A percentile compares a stretch with the other conserved stretches of the same genome.
Conservation (phyloP, 2,888 invertebrate species). For the Gymnosoma rotundatum region DNA sequence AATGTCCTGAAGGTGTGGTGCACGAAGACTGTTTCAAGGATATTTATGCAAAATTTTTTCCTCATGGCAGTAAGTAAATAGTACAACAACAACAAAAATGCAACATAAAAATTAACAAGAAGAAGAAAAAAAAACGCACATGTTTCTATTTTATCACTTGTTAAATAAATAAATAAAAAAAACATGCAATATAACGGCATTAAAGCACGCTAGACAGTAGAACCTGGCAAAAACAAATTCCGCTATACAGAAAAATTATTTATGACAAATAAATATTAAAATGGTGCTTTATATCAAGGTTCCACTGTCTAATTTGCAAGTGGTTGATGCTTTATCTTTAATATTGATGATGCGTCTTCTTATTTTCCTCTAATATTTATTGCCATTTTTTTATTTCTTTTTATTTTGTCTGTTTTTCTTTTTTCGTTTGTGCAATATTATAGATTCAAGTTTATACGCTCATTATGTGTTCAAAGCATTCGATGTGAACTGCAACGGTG, state of each 20-base stretch:
- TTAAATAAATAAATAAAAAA: slow-evolving; percentile 41
- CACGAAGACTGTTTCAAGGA: slow-evolving; percentile 99
- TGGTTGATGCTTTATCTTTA: slow-evolving; percentile 47
- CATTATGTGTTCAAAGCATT: slow-evolving; percentile 99
- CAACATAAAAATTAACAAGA: background rate
- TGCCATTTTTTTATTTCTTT: slow-evolving; percentile 11
- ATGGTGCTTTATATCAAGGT: no score
- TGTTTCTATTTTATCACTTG: slow-evolving; percentile 41
- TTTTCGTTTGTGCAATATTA: slow-evolving; percentile 75
- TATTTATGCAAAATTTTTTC: slow-evolving; percentile 99
- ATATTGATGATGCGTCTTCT: background rate
- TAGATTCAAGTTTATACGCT: slow-evolving; percentile 98
- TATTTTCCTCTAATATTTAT: slow-evolving; percentile 6
- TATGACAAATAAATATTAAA: no score
- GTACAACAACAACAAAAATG: background rate
- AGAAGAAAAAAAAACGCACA: background rate
- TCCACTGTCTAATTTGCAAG: slow-evolving; percentile 18
- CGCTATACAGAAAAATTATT: background rate
- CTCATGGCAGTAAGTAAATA: slow-evolving; percentile 95
- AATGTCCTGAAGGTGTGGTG: slow-evolving; percentile 98
- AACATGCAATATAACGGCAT: background rate
- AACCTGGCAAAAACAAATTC: background rate
- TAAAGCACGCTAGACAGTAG: slow-evolving; percentile 21
- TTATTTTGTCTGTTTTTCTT: no score
- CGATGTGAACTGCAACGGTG: slow-evolving; percentile 97